Evolutionary conservation across 1,140 invertebrate species (phyloP).

Genomic region (Metaphire vulgaris): DNA sequence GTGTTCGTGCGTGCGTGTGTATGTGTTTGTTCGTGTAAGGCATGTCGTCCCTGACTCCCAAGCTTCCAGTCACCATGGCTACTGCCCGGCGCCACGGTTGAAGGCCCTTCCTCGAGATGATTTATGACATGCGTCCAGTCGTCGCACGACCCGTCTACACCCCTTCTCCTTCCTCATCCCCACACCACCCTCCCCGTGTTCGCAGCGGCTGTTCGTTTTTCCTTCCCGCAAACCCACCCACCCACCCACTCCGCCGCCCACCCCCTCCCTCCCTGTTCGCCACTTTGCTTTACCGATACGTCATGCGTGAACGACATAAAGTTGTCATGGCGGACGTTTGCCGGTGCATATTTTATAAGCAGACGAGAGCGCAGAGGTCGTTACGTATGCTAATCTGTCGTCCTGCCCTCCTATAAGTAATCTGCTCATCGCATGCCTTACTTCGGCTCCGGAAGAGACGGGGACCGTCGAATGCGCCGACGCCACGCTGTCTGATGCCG

Average conservation of each 20-base stretch:
- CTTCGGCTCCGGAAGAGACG: background rate
- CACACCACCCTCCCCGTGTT: background rate
- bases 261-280: too few species aligned
- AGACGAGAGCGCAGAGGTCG: background rate
- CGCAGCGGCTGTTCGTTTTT: background rate
- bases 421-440: background rate
- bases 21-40: too few species aligned
- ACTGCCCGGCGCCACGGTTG: background rate
- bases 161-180: background rate
- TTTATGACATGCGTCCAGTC: background rate
- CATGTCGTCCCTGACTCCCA: too few species aligned
- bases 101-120: background rate
- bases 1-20: too few species aligned
- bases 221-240: background rate
- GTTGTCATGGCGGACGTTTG: background rate
- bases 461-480: background rate
- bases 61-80: background rate
- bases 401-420: background rate
- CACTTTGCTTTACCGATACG: background rate
- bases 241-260: too few species aligned
- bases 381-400: background rate
- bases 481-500: background rate
- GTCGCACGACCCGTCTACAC: background rate
- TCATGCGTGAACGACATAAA: background rate
- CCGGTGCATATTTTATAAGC: conserved; percentile 2